phyloP scores from a whole-genome alignment of 2,113 vertebrate species.

The Epinephelus cyanopodus region DNA sequence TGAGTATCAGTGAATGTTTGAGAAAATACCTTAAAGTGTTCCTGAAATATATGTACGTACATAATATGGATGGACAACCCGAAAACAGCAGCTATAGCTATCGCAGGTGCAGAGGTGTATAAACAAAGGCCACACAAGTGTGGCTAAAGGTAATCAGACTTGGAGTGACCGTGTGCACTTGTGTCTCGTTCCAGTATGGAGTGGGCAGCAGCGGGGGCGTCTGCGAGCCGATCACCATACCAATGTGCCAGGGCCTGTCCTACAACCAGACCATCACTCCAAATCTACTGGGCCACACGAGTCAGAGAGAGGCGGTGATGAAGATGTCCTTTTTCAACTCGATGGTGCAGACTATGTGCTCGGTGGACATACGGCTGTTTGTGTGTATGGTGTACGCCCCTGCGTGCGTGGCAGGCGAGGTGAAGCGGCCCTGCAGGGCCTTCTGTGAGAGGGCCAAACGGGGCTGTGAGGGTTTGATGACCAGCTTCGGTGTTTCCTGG shows the following conservation, averaged over 20 bases:
- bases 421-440: slow-evolving; percentile 70
- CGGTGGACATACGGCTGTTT: slow-evolving; percentile 62
- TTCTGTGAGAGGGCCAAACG: slow-evolving; percentile 66
- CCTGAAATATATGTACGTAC: too few species aligned
- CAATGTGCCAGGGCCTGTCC: slow-evolving; percentile 70
- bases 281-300: slow-evolving; percentile 73
- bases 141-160: not conserved
- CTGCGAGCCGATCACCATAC: slow-evolving; percentile 76
- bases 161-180: not conserved
- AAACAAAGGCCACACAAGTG: not conserved
- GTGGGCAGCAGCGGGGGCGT: slow-evolving; percentile 57
- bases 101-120: too few species aligned
- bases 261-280: slow-evolving; percentile 76
- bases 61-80: too few species aligned
- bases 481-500: slow-evolving; percentile 64
- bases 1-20: too few species aligned
- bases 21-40: too few species aligned
- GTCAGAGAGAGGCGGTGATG: slow-evolving; percentile 62
- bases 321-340: slow-evolving; percentile 78
- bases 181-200: slow-evolving; percentile 57
- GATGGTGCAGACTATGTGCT: slow-evolving; percentile 55
- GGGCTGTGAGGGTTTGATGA: slow-evolving; percentile 65
- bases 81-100: too few species aligned
- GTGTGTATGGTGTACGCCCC: slow-evolving; percentile 76
- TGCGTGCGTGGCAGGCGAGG: slow-evolving; percentile 59